Evolutionary conservation across 2,113 vertebrate species (phyloP), one percentile per base, ranked within the genome.

Genomic region (Baryphthengus martii): DNA sequence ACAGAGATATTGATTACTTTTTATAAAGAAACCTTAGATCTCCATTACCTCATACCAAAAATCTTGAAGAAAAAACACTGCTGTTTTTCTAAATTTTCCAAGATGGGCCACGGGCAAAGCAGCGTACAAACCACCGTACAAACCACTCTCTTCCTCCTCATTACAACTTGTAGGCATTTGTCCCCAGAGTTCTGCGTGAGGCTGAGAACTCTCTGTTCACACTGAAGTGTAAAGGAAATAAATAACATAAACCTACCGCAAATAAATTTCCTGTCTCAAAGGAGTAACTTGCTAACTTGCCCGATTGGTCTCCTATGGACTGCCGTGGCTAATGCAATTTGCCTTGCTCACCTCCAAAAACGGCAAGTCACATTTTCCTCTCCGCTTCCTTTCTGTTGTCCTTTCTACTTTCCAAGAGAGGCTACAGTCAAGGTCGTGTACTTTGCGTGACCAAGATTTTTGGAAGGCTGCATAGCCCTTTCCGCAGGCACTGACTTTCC

Each of bases 171-270:
- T 71, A 84, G 67, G 25, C 3, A 0, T 53, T 31, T 76, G 65
- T 62, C 33, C 21, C 18, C 70, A 37, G 26, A 20, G 75, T 77
- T 72, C 33, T 44, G 20, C 0, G 1, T 4, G 52, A 62, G 31
- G 44, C 26, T 2, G 4, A 18, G 59, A 82, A 47, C 59, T 52
- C 28, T 62, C 31, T 33, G 7, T 66, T 86, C 71, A 62, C 8
- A 17, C 44, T 42, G 23, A 74, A 90, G 15, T 59, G 33, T n/a
- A 84, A 75, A 84, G 63, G 83, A 88, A 84, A 93, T 52, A 81
- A 91, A 67, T 65, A 83, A 40, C 28, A n/a, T 37, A 73, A 86
- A 52, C 66, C 25, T 70, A 39, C 11, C 0, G 2, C 62, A 68
- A 47, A 56, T 55, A 52, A 17, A 26, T 62, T 61, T 85, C 49